phyloP scores from a whole-genome alignment of 2,113 vertebrate species.

The Oreochromis niloticus region DNA sequence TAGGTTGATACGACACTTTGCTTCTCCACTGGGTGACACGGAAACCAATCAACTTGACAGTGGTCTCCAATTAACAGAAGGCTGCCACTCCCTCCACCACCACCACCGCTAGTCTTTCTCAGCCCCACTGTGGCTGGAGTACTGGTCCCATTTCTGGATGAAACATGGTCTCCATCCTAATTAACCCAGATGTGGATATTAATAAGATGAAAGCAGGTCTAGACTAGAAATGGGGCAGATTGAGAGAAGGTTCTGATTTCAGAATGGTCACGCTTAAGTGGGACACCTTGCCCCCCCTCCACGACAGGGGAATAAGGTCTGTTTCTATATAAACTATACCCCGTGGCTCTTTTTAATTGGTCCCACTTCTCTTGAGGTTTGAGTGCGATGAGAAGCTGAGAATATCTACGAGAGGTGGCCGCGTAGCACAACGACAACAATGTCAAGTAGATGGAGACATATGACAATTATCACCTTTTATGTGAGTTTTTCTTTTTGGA shows the following conservation, averaged over 20 bases:
- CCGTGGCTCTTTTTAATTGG: constrained; percentile 55
- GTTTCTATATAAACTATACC: constrained; percentile 69
- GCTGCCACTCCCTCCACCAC: not conserved
- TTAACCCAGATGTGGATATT: constrained; percentile 80
- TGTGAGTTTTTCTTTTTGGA: not conserved
- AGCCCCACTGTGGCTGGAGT: constrained; percentile 28
- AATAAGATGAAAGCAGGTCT: constrained; percentile 74
- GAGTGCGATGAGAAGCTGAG: constrained; percentile 33
- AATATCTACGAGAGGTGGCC: constrained; percentile 35
- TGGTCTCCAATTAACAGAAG: constrained; percentile 1
- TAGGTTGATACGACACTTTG: not conserved
- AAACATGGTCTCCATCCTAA: constrained; percentile 70
- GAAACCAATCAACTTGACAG: constrained; percentile 27
- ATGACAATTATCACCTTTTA: not conserved
- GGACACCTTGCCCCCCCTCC: constrained; percentile 59
- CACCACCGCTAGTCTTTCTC: not conserved
- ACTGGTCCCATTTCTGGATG: constrained; percentile 59
- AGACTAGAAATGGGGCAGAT: constrained; percentile 68
- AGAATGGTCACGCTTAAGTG: constrained; percentile 68
- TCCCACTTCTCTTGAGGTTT: constrained; percentile 27
- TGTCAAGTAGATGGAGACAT: not conserved
- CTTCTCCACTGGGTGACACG: constrained; percentile 1
- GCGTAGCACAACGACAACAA: not conserved
- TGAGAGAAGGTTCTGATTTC: constrained; percentile 57
- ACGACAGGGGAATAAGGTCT: constrained; percentile 48